A percentile compares a stretch with the other conserved stretches of the same genome.
Conservation (phyloP, 2,113 vertebrate genomes). For the Triplophysa rosa region DNA sequence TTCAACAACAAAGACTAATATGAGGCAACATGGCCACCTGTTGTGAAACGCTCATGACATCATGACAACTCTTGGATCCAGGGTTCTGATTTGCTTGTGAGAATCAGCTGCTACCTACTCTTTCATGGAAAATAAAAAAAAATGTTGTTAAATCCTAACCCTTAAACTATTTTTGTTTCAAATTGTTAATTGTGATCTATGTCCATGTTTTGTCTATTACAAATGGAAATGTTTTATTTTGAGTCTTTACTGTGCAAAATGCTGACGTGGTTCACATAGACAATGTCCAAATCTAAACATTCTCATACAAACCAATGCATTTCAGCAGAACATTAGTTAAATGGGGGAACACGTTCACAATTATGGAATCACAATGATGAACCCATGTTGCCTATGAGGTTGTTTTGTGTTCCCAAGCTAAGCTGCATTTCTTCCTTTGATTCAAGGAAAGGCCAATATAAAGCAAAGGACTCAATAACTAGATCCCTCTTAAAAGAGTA, state of each 20-base stretch:
- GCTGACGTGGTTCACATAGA: conserved; percentile 14
- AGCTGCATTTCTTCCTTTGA: conserved; percentile 38
- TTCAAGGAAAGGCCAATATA: conserved; percentile 54
- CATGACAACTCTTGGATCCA: conserved; percentile 47
- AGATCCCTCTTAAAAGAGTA: conserved; percentile 56
- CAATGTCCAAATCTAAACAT: background rate
- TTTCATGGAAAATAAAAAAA: conserved; percentile 48
- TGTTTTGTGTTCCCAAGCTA: conserved; percentile 3
- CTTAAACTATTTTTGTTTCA: conserved; percentile 52
- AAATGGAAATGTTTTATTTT: conserved; percentile 52
- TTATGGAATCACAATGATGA: conserved; percentile 11
- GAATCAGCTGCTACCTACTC: conserved; percentile 62
- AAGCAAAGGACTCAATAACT: conserved; percentile 48
- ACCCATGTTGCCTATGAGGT: background rate
- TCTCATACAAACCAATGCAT: background rate
- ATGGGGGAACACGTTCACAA: too few species aligned
- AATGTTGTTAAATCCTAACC: conserved; percentile 45
- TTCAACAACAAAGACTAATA: conserved; percentile 35
- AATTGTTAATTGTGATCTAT: conserved; percentile 51
- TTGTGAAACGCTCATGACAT: conserved; percentile 42
- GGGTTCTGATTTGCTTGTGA: conserved; percentile 57
- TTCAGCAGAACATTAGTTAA: conserved; percentile 9
- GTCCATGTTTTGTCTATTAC: conserved; percentile 53
- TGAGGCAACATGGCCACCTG: conserved; percentile 46
- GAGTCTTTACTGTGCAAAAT: conserved; percentile 44